Evolutionary conservation across 2,797 vertebrate genomes (phyloP), one percentile per base, ranked within the genome.

Genomic region (Sebastes taczanowskii): DNA sequence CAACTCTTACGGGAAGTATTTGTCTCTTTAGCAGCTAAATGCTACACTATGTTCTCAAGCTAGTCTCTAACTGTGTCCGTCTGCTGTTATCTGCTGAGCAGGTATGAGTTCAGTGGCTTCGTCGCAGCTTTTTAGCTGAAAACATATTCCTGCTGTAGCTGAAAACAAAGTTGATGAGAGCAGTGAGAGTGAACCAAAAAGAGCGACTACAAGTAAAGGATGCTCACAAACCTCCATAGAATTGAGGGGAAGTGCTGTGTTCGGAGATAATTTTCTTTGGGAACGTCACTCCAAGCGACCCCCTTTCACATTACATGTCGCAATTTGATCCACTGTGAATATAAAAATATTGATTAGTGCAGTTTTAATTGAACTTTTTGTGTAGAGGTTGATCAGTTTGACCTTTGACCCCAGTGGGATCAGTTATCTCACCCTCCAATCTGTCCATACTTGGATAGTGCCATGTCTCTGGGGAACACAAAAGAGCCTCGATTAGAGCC

Each of bases 391-490:
- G 32, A 23, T 67, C 79, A 4, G 14, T 78, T 82, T 88, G 74
- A 84, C 64, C 77, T 71, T 76, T 80, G 63, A 86, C 67, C 63
- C 49, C 46, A 53, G 49, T 4, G 38, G 23, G 29, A 77, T 88
- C 65, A 62, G 56, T 77, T 74, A 67, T 80, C 14, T 78, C 56
- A 62, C 10, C 55, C 32, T 61, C 20, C 4, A n/a, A 60, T 82
- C 74, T 82, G 66, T 77, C 71, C 8, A 18, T 22, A 52, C 29
- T 69, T 22, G 55, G 14, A 76, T 29, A 64, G 18, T 23, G 25
- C 30, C 34, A n/a, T 73, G 64, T 72, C 63, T 53, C 69, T 60
- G 49, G 69, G 71, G 27, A 69, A 42, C 67, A 63, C 60, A 67
- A 20, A 20, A 13, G 42, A 67, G 18, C 38, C 30, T 59, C 74